Evolutionary conservation across 2,888 invertebrate genomes (phyloP).

Genomic region (Drepanosiphum platanoidis): DNA sequence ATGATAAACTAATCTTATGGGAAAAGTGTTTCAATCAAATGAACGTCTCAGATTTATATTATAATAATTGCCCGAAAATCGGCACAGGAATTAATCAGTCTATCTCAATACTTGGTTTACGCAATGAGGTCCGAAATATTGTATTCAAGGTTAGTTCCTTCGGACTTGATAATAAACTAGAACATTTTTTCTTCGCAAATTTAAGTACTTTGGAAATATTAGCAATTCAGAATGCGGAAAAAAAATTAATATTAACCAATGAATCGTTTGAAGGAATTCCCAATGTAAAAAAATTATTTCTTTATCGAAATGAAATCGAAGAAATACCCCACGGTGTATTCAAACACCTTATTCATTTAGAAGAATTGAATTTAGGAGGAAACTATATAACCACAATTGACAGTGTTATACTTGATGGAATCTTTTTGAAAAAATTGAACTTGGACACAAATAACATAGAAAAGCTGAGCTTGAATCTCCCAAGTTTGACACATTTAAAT

Average conservation of each 20-base stretch:
- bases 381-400: constrained; percentile 75
- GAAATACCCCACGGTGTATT: constrained; percentile 68
- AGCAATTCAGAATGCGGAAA: constrained; percentile 17
- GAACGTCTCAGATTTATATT: constrained; percentile 14
- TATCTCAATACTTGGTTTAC: constrained; percentile 38
- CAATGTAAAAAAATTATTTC: constrained; percentile 13
- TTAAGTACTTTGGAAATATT: not conserved
- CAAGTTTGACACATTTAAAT: constrained; percentile 68
- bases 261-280: constrained; percentile 41
- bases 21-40: constrained; percentile 35
- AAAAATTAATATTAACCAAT: constrained; percentile 51
- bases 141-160: no score
- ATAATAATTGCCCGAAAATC: constrained; percentile 22
- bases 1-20: constrained; percentile 16
- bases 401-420: constrained; percentile 71
- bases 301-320: constrained; percentile 29
- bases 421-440: constrained; percentile 50
- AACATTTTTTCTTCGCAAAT: constrained; percentile 22
- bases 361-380: constrained; percentile 74
- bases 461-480: constrained; percentile 72
- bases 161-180: constrained; percentile 10
- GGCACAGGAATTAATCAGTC: constrained; percentile 35
- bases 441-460: constrained; percentile 73
- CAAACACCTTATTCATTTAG: constrained; percentile 70
- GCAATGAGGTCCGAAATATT: not conserved